A percentile compares a stretch with the other conserved stretches of the same genome.
These are phyloP conservation scores for Microchrysa polita DNA, from an alignment of 2,888 invertebrate genomes.

Conservation along the genomic window DNA sequence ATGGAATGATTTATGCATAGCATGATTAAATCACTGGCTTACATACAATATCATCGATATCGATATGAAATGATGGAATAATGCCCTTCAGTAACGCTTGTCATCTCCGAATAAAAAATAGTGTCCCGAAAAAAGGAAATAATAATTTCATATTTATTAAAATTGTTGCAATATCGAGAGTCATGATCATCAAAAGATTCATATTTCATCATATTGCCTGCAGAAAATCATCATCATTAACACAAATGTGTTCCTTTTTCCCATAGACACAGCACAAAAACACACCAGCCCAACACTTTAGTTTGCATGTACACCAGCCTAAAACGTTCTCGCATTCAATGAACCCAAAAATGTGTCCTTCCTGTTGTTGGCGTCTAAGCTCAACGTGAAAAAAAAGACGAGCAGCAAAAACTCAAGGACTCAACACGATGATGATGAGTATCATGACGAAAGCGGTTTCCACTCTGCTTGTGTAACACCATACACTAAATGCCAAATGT, in stretches of 20 bases:
- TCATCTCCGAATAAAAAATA: too few relatives aligned
- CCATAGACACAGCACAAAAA: too few relatives aligned
- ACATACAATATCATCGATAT: too few relatives aligned
- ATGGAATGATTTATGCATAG: too few relatives aligned
- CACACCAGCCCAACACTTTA: too few relatives aligned
- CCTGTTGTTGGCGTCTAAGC: background rate
- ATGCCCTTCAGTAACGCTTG: too few relatives aligned
- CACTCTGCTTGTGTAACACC: background rate
- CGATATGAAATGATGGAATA: too few relatives aligned
- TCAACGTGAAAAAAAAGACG: too few relatives aligned
- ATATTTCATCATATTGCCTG: conserved; percentile 25
- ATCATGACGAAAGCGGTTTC: background rate
- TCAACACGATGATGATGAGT: background rate
- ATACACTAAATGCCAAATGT: background rate
- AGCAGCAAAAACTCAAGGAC: too few relatives aligned
- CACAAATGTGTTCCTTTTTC: conserved; percentile 23
- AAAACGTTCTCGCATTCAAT: conserved; percentile 6
- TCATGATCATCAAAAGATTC: conserved; percentile 28
- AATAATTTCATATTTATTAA: too few relatives aligned
- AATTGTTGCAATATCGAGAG: background rate
- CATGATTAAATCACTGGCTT: too few relatives aligned
- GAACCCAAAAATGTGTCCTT: conserved; percentile 5
- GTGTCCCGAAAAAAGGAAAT: too few relatives aligned
- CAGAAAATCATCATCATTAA: conserved; percentile 21
- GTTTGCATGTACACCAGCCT: background rate